A percentile compares a stretch with the other conserved stretches of the same genome.
Conservation (phyloP, 1,140 invertebrate genomes). For the Rhyzopertha dominica region DNA sequence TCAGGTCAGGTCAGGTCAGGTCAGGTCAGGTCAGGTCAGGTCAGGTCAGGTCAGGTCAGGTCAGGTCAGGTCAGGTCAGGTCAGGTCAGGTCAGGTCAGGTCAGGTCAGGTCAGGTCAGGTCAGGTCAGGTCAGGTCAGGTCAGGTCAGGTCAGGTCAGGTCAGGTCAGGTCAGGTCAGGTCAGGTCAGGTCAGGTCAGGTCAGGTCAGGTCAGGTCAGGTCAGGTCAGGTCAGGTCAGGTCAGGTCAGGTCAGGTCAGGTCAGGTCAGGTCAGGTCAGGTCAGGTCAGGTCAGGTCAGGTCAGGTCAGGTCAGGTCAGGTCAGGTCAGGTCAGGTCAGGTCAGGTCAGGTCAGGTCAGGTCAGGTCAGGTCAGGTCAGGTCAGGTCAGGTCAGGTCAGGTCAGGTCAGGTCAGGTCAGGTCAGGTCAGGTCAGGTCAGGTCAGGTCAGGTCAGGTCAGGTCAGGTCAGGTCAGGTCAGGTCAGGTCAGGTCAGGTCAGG, state of each 20-base stretch:
- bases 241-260: conserved; percentile 16
- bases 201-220: conserved; percentile 21
- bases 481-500: conserved; percentile 24
- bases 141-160: conserved; percentile 21
- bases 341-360: conserved; percentile 23
- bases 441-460: conserved; percentile 20
- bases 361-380: conserved; percentile 22
- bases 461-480: conserved; percentile 23
- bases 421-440: conserved; percentile 19
- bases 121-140: conserved; percentile 20
- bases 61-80: conserved; percentile 21
- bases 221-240: conserved; percentile 14
- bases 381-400: conserved; percentile 21
- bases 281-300: conserved; percentile 15
- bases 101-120: conserved; percentile 20
- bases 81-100: conserved; percentile 21
- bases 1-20: conserved; percentile 22
- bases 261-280: conserved; percentile 16
- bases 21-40: conserved; percentile 24
- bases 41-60: conserved; percentile 21
- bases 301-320: conserved; percentile 1
- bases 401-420: conserved; percentile 20
- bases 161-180: conserved; percentile 23
- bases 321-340: conserved; percentile 10
- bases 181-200: conserved; percentile 21